phyloP scores from a whole-genome alignment of 37 sponge, comb jelly and placozoan species.

The Aplysina aerophoba region DNA sequence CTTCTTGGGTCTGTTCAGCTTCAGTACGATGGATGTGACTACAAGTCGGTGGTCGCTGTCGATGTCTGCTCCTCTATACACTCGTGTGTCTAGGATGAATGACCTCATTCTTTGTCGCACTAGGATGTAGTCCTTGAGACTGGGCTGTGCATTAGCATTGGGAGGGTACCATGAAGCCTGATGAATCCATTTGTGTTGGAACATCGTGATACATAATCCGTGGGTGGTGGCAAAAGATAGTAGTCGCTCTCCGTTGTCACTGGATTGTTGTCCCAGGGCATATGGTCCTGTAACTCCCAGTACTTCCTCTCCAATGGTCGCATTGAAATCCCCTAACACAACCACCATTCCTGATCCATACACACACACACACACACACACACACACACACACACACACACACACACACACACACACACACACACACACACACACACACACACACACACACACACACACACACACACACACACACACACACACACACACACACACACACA shows the following conservation, averaged over 20 bases:
- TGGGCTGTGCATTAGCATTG: no score
- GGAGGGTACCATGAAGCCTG: no score
- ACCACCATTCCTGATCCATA: not conserved
- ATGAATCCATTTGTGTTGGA: not conserved
- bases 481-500: not conserved
- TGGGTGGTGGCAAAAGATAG: slow-evolving; percentile 10
- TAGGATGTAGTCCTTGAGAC: no score
- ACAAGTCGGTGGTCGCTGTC: no score
- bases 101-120: no score
- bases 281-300: slow-evolving; percentile 4
- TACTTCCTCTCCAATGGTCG: slow-evolving; percentile 4
- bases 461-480: slow-evolving; percentile 24
- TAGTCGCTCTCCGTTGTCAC: slow-evolving; percentile 12
- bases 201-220: not conserved
- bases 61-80: no score
- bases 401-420: slow-evolving; percentile 32
- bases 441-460: slow-evolving; percentile 32
- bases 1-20: not conserved
- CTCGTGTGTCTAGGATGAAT: no score
- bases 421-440: slow-evolving; percentile 23
- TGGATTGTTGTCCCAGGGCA: slow-evolving; percentile 9
- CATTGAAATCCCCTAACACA: not conserved
- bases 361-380: no score
- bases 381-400: no score
- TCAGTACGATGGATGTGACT: no score